Evolutionary conservation across 1,140 invertebrate species (phyloP).

Genomic region (Drosophila kikkawai): DNA sequence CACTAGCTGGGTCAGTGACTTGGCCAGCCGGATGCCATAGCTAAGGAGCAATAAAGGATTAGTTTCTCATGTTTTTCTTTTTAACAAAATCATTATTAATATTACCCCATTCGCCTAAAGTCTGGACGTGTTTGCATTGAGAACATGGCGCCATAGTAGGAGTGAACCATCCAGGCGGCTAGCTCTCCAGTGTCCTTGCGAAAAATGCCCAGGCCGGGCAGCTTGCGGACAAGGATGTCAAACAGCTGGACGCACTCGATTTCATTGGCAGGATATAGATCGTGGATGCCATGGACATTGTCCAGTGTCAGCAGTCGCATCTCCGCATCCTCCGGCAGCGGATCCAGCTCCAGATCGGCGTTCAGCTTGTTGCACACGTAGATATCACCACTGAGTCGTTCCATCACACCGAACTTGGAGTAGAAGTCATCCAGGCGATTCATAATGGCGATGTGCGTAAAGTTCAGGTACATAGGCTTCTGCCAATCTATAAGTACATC

Average conservation of each 20-base stretch:
- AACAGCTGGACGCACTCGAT: slow-evolving; percentile 93
- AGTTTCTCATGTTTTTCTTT: neutral
- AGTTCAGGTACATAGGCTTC: slow-evolving; percentile 92
- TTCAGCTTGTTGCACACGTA: slow-evolving; percentile 89
- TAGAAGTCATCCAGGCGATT: slow-evolving; percentile 88
- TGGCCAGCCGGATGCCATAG: slow-evolving; percentile 89
- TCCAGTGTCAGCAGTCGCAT: slow-evolving; percentile 90
- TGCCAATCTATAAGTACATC: slow-evolving; percentile 91
- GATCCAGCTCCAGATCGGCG: slow-evolving; percentile 86
- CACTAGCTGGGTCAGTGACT: slow-evolving; percentile 89
- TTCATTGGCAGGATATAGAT: slow-evolving; percentile 93
- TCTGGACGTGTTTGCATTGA: slow-evolving; percentile 95
- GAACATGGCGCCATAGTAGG: slow-evolving; percentile 95
- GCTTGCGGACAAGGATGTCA: slow-evolving; percentile 90
- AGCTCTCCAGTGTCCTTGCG: slow-evolving; percentile 88
- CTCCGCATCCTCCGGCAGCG: slow-evolving; percentile 88
- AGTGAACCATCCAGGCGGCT: slow-evolving; percentile 94
- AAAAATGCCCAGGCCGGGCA: slow-evolving; percentile 92
- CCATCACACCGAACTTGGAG: slow-evolving; percentile 87
- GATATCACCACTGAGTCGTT: slow-evolving; percentile 91
- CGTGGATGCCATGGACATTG: slow-evolving; percentile 92
- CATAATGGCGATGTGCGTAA: slow-evolving; percentile 91
- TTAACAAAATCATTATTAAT: neutral
- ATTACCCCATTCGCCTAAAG: slow-evolving; percentile 90
- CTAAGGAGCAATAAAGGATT: slow-evolving; percentile 27